Base-by-base conservation (phyloP, 2,888 invertebrate genomes). In the Coecobrya sp. region DNA sequence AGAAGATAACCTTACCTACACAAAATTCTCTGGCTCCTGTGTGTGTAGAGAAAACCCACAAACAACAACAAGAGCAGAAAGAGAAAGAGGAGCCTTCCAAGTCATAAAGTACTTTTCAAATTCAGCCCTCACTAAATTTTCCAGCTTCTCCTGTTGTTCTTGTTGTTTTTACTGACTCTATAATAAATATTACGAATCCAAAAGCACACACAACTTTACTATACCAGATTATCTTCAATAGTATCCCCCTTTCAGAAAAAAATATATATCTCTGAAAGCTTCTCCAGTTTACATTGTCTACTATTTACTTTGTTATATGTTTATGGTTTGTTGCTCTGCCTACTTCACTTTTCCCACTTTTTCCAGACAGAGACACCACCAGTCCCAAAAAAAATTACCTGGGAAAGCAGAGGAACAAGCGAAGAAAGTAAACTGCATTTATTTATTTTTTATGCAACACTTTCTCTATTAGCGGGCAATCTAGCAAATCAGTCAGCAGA, bases 21-120 rank as follows among this genome's bases (percentile, higher is more conserved):
- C 22, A 25, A 2, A 25, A 10, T 27, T 22, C 65, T 22, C n/a
- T 70, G 27, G 16, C 36, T 70, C n/a, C 8, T 36, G 16, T 16
- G 59, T 19, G 59, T 59, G 19, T 19, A 16, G 4, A 16, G 59
- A 59, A 59, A 42, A 13, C 1, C 49, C 19, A 19, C n/a, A 25
- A 62, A 62, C 62, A 59, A 62, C 25, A 62, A 11, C 62, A 19
- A 19, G 13, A 59, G 59, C n/a, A 16, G 16, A n/a, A n/a, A n/a
- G n/a, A n/a, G n/a, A n/a, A n/a, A 59, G 59, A n/a, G 59, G 59
- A 89, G 84, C 89, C 89, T 89, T 85, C 81, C 79, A 91, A 91
- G 91, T 86, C 91, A 91, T 91, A 86, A 86, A 91, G 70, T 81
- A 91, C 91, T 85, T 86, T 81, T 91, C 91, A 91, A 86, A 91